Evolutionary conservation across 2,888 invertebrate genomes (phyloP).

Genomic region (Stenodera caucasica): DNA sequence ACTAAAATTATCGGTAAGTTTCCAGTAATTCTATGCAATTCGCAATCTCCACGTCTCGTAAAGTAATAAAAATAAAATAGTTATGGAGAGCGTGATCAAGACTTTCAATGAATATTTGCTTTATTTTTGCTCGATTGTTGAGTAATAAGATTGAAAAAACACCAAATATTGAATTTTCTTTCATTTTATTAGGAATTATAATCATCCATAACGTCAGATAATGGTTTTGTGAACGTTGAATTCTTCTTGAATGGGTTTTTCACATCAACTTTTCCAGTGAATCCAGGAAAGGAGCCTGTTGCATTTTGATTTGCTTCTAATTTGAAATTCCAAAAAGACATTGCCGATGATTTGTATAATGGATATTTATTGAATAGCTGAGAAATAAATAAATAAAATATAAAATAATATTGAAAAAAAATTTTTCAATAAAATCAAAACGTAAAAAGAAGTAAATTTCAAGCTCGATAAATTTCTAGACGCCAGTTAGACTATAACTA

Average conservation of each 20-base stretch:
- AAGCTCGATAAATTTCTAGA: slow-evolving; percentile 5
- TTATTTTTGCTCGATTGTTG: too few species aligned
- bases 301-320: slow-evolving; percentile 33
- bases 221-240: slow-evolving; percentile 41
- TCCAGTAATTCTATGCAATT: too few species aligned
- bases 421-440: not conserved
- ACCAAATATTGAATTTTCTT: too few species aligned
- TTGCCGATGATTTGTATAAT: slow-evolving; percentile 39
- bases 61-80: too few species aligned
- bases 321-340: slow-evolving; percentile 41
- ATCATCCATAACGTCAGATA: slow-evolving; percentile 39
- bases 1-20: too few species aligned
- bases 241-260: slow-evolving; percentile 43
- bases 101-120: too few species aligned
- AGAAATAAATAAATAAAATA: not conserved
- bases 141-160: too few species aligned
- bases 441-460: not conserved
- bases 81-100: too few species aligned
- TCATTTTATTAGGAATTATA: too few species aligned
- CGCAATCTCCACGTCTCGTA: too few species aligned
- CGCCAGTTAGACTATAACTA: not conserved
- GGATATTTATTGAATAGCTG: slow-evolving; percentile 47
- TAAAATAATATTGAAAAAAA: not conserved
- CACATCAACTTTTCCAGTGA: slow-evolving; percentile 36
- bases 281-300: slow-evolving; percentile 31